Conservation (phyloP, 2,113 vertebrate genomes). For the Gnathonemus longibarbis region DNA sequence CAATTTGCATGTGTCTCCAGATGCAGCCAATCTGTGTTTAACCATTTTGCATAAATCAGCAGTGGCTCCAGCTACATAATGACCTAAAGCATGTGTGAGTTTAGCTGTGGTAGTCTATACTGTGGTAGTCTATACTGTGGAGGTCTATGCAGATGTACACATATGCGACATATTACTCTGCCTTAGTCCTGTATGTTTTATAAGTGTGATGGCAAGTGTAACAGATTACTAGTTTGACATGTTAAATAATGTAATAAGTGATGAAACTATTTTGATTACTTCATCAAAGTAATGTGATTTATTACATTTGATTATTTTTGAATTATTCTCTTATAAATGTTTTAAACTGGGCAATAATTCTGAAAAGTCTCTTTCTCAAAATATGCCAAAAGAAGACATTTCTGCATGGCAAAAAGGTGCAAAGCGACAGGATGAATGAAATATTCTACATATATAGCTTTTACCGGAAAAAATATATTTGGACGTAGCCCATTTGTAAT, state of each 20-base stretch:
- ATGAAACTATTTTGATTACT: background rate
- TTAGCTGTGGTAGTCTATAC: background rate
- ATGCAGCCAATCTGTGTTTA: constrained; percentile 67
- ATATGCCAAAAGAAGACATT: background rate
- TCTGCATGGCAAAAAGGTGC: background rate
- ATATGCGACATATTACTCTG: background rate
- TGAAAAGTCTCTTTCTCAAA: background rate
- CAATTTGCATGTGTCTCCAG: constrained; percentile 74
- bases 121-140: background rate
- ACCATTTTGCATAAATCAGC: constrained; percentile 83
- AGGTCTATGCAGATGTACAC: background rate
- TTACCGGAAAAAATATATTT: background rate
- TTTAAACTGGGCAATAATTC: background rate
- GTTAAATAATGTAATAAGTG: background rate
- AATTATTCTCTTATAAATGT: background rate
- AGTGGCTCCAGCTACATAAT: constrained; percentile 46
- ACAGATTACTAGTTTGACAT: background rate
- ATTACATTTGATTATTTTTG: background rate
- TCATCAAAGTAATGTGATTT: background rate
- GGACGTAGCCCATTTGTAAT: background rate
- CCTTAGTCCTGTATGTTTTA: background rate
- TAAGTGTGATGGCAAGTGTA: background rate
- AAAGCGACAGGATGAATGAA: background rate
- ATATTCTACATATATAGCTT: background rate
- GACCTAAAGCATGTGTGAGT: background rate